These are phyloP conservation scores for Festucalex cinctus DNA, from an alignment of 2,113 vertebrate species.

Conservation along the genomic window DNA sequence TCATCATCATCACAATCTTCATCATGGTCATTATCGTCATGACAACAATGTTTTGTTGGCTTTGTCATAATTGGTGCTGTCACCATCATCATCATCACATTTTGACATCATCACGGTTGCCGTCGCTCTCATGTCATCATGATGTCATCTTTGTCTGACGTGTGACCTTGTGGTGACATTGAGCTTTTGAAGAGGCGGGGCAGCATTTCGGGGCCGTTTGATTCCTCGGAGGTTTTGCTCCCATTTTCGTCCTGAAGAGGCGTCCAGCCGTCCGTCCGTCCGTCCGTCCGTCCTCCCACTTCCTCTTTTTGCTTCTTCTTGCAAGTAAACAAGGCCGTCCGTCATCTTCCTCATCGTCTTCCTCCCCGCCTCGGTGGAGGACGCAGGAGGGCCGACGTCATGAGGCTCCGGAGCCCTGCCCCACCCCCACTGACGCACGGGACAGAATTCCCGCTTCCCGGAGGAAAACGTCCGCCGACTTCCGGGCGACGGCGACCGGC, in stretches of 20 bases:
- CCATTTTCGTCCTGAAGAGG: background rate
- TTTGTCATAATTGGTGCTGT: no score
- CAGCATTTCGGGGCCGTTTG: no score
- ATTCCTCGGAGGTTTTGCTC: no score
- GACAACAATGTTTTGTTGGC: no score
- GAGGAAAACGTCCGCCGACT: slow-evolving; percentile 42
- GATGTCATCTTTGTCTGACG: no score
- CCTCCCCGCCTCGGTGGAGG: background rate
- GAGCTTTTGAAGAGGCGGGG: no score
- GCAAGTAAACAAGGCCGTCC: background rate
- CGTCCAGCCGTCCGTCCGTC: background rate
- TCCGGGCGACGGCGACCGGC: slow-evolving; percentile 19
- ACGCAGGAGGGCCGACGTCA: background rate
- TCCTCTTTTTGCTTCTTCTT: background rate
- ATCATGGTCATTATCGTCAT: no score
- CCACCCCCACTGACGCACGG: slow-evolving; percentile 5
- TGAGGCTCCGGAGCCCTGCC: background rate
- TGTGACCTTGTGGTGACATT: no score
- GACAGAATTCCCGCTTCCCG: slow-evolving; percentile 32
- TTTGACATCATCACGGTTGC: no score
- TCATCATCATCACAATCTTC: no score
- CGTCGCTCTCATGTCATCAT: no score
- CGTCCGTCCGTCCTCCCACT: background rate
- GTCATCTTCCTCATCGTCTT: background rate
- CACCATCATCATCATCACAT: background rate